These are phyloP conservation scores for Corythaeola cristata DNA, from an alignment of 2,113 vertebrate genomes.

Conservation along the genomic window DNA sequence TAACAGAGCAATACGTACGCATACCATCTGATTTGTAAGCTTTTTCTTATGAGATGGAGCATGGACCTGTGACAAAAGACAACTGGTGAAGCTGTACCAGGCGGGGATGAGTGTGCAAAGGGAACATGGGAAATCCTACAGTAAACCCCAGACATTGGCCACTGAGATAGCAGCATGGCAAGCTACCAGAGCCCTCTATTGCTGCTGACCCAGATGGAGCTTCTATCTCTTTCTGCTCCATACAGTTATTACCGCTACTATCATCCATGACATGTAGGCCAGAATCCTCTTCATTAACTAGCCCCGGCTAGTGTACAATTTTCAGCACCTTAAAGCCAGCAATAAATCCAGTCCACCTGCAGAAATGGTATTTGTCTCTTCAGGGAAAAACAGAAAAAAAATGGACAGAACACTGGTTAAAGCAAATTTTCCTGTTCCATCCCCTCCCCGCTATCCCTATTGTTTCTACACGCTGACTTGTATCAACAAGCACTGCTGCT, in stretches of 20 bases:
- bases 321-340: neutral
- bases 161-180: neutral
- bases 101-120: neutral
- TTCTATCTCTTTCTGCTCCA: neutral
- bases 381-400: neutral
- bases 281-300: neutral
- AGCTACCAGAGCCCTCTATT: neutral
- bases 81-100: neutral
- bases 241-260: neutral
- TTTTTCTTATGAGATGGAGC: neutral
- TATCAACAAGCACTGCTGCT: constrained; percentile 33
- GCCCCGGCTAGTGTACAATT: neutral
- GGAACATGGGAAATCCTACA: neutral
- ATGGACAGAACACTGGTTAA: neutral
- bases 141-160: neutral
- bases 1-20: constrained; percentile 84
- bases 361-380: neutral
- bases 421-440: neutral
- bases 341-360: neutral
- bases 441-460: neutral
- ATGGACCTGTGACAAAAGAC: neutral
- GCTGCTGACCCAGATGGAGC: neutral
- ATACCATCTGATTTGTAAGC: neutral
- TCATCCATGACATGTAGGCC: neutral
- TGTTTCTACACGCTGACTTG: neutral